Evolutionary conservation across 2,797 vertebrate genomes (phyloP).

Genomic region (Podarcis siculus): DNA sequence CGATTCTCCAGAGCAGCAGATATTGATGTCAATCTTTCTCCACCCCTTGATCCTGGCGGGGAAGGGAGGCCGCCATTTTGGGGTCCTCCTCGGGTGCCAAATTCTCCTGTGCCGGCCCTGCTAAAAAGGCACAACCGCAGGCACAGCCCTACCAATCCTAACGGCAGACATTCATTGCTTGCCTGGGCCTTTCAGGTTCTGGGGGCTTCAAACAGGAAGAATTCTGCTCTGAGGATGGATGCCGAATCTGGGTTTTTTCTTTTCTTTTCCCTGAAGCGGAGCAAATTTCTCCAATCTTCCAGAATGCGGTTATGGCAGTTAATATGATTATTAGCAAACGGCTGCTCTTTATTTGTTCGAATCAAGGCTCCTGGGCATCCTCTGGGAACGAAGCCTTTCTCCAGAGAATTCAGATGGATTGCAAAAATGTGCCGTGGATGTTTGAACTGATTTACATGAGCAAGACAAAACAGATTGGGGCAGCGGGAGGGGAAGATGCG

Average conservation of each 20-base stretch:
- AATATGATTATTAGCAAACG: constrained; percentile 71
- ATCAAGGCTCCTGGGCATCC: constrained; percentile 51
- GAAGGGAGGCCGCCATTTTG: no score
- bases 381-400: constrained; percentile 58
- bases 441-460: constrained; percentile 53
- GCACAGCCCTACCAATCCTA: neutral
- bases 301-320: constrained; percentile 20
- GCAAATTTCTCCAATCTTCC: constrained; percentile 49
- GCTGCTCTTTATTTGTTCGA: constrained; percentile 58
- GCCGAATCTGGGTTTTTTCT: constrained; percentile 5
- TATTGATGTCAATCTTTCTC: no score
- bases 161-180: rapidly evolving
- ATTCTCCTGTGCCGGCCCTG: no score
- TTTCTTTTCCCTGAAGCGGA: neutral
- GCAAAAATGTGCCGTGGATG: constrained; percentile 51
- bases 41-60: no score
- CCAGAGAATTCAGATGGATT: constrained; percentile 56
- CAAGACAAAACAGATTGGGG: constrained; percentile 31
- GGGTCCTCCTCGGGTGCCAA: no score
- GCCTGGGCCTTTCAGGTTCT: rapidly evolving
- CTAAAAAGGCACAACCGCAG: neutral
- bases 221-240: rapidly evolving
- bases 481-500: neutral
- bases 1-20: no score
- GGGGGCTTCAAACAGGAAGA: rapidly evolving